Conservation (phyloP, 1,140 invertebrate species). For the Apolygus lucorum region DNA sequence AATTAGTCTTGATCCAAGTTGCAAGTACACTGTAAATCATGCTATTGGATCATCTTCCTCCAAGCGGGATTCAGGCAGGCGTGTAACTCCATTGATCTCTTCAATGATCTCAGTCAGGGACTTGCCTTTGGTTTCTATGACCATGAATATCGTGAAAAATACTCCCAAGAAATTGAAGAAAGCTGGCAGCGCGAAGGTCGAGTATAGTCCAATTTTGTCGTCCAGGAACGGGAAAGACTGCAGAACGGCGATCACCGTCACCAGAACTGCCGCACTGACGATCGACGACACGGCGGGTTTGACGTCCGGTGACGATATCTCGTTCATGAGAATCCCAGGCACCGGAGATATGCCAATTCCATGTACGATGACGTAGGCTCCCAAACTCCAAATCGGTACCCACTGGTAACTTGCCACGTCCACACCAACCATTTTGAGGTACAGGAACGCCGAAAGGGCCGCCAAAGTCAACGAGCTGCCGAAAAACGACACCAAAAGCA, state of each 20-base stretch:
- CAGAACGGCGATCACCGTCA: not conserved
- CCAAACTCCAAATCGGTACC: not conserved
- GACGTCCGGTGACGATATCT: not conserved
- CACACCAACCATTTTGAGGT: not conserved
- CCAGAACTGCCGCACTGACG: not conserved
- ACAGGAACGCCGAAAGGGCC: not conserved
- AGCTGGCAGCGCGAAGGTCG: not conserved
- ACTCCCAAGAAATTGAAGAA: not conserved
- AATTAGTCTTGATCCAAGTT: no score
- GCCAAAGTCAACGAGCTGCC: not conserved
- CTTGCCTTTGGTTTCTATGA: not conserved
- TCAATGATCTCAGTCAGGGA: no score
- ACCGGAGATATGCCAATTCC: not conserved
- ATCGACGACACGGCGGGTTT: no score
- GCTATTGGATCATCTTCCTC: no score
- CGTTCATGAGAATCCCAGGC: not conserved
- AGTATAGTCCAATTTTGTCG: not conserved
- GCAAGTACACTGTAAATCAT: no score
- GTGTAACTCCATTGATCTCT: no score
- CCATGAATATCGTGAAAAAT: not conserved
- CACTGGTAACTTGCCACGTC: not conserved
- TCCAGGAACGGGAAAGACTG: not conserved
- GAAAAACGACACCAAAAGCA: not conserved
- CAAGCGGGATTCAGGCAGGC: no score
- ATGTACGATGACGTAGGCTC: not conserved